These are phyloP conservation scores for Hemiscyllium ocellatum DNA, from an alignment of 2,113 vertebrate genomes.

Conservation along the genomic window DNA sequence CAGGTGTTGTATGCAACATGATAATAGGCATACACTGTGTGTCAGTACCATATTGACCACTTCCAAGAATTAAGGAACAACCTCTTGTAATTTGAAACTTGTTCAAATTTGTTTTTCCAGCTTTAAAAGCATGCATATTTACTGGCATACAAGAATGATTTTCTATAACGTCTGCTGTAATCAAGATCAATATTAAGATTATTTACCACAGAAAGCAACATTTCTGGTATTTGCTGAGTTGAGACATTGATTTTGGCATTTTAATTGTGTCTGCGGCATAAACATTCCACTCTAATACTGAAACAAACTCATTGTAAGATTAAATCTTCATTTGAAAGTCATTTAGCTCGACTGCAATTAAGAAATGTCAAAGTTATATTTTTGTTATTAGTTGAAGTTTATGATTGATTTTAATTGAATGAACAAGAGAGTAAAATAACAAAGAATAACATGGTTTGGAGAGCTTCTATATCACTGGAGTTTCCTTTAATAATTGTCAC, in stretches of 20 bases:
- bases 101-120: not conserved
- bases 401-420: not conserved
- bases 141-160: conserved; percentile 11
- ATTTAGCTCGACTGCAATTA: conserved; percentile 13
- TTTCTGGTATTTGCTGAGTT: not conserved
- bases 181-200: not conserved
- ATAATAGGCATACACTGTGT: not conserved
- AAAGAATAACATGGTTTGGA: not conserved
- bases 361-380: not conserved
- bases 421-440: not conserved
- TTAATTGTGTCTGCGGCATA: not conserved
- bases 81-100: not conserved
- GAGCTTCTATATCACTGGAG: not conserved
- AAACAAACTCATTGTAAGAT: not conserved
- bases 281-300: not conserved
- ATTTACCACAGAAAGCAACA: not conserved
- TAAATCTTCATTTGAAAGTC: conserved; percentile 12
- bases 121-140: not conserved
- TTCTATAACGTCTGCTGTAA: conserved; percentile 9
- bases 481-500: not conserved
- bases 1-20: not conserved
- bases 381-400: not conserved
- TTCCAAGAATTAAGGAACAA: not conserved
- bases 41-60: not conserved
- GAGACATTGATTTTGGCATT: conserved; percentile 5